Evolutionary conservation across 1,140 invertebrate species (phyloP).

Genomic region (Nebria ingens): DNA sequence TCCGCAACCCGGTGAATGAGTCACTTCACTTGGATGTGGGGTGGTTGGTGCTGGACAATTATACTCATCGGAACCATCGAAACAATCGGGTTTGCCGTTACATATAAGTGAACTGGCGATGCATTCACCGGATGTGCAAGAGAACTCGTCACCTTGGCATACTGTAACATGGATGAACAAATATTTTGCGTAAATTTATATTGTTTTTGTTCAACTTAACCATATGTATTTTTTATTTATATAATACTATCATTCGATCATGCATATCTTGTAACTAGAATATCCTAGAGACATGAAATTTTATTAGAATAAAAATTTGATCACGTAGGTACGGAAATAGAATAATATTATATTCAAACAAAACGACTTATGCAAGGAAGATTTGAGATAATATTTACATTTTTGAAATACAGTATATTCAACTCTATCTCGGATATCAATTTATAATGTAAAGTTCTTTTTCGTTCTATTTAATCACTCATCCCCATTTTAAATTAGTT

Average conservation of each 20-base stretch:
- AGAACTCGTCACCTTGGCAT: slow-evolving; percentile 69
- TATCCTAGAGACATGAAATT: no score
- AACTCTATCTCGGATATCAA: no score
- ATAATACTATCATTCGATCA: slow-evolving; percentile 1
- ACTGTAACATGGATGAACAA: slow-evolving; percentile 26
- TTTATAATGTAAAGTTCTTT: no score
- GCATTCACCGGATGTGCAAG: slow-evolving; percentile 65
- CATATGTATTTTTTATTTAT: background rate
- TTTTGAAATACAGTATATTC: no score
- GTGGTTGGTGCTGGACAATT: slow-evolving; percentile 28
- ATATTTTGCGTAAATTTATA: background rate
- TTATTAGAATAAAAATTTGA: no score
- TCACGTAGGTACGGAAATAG: no score
- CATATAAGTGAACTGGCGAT: slow-evolving; percentile 52
- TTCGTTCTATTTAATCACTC: no score
- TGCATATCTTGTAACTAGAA: background rate
- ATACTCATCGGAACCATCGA: slow-evolving; percentile 65
- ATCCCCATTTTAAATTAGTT: no score
- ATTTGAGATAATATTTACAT: no score
- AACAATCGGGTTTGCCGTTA: slow-evolving; percentile 57
- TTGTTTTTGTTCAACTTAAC: background rate
- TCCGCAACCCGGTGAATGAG: slow-evolving; percentile 31
- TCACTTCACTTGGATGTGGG: slow-evolving; percentile 19
- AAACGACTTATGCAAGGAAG: no score
- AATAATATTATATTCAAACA: no score